Evolutionary conservation across 2,888 invertebrate species (phyloP), one percentile per base, ranked within the genome.

Genomic region (Eilema sororculum): DNA sequence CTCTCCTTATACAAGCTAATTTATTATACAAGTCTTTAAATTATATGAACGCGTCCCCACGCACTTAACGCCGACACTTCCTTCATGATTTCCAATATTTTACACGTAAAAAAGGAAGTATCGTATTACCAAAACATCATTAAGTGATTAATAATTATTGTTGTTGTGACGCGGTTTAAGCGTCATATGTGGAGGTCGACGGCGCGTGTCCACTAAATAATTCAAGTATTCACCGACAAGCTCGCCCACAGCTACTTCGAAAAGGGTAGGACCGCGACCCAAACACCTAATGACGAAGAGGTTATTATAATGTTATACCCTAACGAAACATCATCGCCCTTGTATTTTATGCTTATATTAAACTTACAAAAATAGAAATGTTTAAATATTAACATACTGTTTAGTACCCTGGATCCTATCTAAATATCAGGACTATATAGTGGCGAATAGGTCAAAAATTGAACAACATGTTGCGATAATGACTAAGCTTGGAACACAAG

Each of bases 191-290:
- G 79, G 82, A 82, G 83, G 79, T 78, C 83, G 79, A 78, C 73
- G 78, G 84, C 81, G 84, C 85, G 83, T 78, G 78, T 73, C 75
- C 82, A 80, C 87, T 93, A 87, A 93, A 93, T 93, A 90, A 93
- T 93, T 93, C 93, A 93, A 78, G 76, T 82, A 76, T 77, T 76
- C 79, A 86, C 85, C 83, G 87, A 85, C 90, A 88, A 86, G 85
- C 86, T 82, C 85, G 83, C 87, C 89, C 84, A 86, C 85, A 69
- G 66, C 77, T 83, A 84, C 87, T 85, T 87, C 89, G 87, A 89
- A 91, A 91, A 91, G 91, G 91, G 89, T 89, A 89, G 83, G 83
- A 86, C 66, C 41, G 79, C 81, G 78, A 80, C 84, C 82, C 79
- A 76, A 76, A 77, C 84, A 79, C 84, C 83, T 87, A 89, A 89